Conservation (phyloP, 2,113 vertebrate genomes). For the Etheostoma cragini region DNA sequence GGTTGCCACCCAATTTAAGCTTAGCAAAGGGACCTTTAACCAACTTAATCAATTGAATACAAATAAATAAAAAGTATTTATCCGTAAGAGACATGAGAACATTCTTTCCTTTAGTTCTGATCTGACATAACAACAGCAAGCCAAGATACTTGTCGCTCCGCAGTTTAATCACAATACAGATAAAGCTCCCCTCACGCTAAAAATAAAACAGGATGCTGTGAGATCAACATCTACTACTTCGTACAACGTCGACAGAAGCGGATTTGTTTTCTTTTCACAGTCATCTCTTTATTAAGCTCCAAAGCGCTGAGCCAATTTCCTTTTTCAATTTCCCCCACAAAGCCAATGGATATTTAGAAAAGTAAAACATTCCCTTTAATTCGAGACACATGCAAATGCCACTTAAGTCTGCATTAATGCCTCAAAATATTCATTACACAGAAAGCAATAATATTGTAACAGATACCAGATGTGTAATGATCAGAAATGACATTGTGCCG, state of each 20-base stretch:
- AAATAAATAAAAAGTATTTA: background rate
- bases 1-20: background rate
- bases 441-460: constrained; percentile 26
- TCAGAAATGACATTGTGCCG: constrained; percentile 55
- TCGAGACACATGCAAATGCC: constrained; percentile 51
- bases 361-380: constrained; percentile 57
- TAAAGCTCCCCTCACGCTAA: constrained; percentile 33
- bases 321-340: constrained; percentile 53
- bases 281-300: constrained; percentile 50
- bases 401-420: constrained; percentile 57
- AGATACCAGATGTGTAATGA: constrained; percentile 46
- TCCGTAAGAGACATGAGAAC: background rate
- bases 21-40: background rate
- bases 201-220: constrained; percentile 62
- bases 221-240: constrained; percentile 46
- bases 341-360: constrained; percentile 66
- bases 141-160: background rate
- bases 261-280: constrained; percentile 66
- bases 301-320: constrained; percentile 56
- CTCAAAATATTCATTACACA: constrained; percentile 57
- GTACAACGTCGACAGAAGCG: constrained; percentile 34
- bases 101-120: background rate
- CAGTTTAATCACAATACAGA: background rate
- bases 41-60: background rate
- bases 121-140: background rate